Evolutionary conservation across 2,888 invertebrate species (phyloP), one percentile per base, ranked within the genome.

Genomic region (Caenorhabditis parvicauda): DNA sequence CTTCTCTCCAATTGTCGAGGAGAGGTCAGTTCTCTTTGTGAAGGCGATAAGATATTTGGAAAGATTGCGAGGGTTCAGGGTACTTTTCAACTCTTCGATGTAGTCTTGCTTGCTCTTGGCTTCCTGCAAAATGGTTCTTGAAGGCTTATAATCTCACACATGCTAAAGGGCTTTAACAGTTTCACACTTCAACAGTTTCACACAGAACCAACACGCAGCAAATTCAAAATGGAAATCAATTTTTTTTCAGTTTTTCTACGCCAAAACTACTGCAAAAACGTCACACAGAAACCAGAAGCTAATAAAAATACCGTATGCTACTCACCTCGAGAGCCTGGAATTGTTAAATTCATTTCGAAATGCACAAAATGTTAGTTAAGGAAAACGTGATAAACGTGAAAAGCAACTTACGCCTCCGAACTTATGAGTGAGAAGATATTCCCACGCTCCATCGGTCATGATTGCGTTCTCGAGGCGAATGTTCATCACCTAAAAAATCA

Each of bases 381-480:
- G 9, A 27, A 44, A 44, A 25, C 44, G 17, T 14, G 24, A 44
- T 5, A 21, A 44, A 21, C 46, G 25, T 21, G 4, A 42, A 42
- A 42, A 46, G 3, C n/a, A 56, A 88, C 90, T 88, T 87, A 91
- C 91, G 84, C 89, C 89, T 82, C 91, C 92, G 83, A 91, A 91
- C 86, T 91, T 90, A 83, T 92, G 91, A 82, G 90, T 89, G 76
- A 90, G 87, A 68, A 92, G 86, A 83, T 90, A 91, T 77, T 90
- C 89, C 84, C 91, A 91, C 59, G 91, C 90, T 1, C 90, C 89
- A 70, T 90, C 90, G 57, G 89, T 89, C 83, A 91, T 90, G 29
- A 86, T 86, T 67, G 84, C 84, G 80, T 88, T 88, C 28, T 89
- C 87, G 56, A 90, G 87, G 77, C 88, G 89, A 89, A 91, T 90